Conservation (phyloP, 2,888 invertebrate species). For the Pachymerium ferrugineum region DNA sequence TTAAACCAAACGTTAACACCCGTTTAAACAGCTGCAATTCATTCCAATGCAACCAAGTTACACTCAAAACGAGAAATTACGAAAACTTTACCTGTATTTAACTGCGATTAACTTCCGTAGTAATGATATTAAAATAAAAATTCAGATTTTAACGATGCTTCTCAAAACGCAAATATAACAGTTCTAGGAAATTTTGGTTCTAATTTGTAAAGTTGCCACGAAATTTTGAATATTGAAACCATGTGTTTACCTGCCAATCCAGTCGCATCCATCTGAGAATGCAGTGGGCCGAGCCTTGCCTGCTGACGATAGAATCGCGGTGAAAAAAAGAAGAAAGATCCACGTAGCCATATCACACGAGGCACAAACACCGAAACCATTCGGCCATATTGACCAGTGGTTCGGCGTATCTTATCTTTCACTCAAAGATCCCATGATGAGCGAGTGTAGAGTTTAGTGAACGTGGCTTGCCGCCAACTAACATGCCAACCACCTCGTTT, state of each 20-base stretch:
- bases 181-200: too few species aligned
- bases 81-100: too few species aligned
- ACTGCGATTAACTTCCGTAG: too few species aligned
- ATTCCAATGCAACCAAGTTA: too few species aligned
- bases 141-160: too few species aligned
- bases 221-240: background rate
- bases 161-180: too few species aligned
- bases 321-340: background rate
- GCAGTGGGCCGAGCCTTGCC: background rate
- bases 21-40: too few species aligned
- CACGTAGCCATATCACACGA: constrained; percentile 8
- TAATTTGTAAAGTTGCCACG: too few species aligned
- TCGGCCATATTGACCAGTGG: constrained; percentile 8
- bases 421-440: background rate
- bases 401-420: background rate
- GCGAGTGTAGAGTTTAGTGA: background rate
- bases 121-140: too few species aligned
- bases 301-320: background rate
- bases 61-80: too few species aligned
- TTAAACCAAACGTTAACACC: background rate
- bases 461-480: constrained; percentile 4
- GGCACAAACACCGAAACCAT: constrained; percentile 1
- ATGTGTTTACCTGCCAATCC: constrained; percentile 12
- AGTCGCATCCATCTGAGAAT: constrained; percentile 28
- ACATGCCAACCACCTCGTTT: constrained; percentile 9